Evolutionary conservation across 2,888 invertebrate species (phyloP).

Genomic region (Rhorus exstirpatorius): DNA sequence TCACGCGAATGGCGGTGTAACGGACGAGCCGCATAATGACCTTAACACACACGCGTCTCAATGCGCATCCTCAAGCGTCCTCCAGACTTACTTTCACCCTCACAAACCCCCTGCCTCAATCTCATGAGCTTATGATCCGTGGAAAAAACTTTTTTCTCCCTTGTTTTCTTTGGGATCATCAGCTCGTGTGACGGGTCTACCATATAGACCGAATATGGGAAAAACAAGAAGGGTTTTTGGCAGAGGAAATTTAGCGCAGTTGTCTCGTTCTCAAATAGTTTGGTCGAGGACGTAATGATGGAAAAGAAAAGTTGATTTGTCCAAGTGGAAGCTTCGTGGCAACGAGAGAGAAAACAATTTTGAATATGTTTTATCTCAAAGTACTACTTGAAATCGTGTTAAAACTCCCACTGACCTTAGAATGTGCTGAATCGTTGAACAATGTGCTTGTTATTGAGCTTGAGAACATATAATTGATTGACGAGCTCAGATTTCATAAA

Average conservation of each 20-base stretch:
- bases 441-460: no score
- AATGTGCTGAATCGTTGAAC: no score
- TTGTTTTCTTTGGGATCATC: slow-evolving; percentile 10
- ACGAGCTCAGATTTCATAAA: no score
- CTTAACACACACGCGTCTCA: slow-evolving; percentile 22
- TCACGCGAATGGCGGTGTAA: slow-evolving; percentile 3
- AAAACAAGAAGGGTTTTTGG: not conserved
- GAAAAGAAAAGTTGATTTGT: no score
- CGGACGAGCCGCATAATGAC: slow-evolving; percentile 49
- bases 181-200: not conserved
- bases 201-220: not conserved
- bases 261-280: no score
- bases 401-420: no score
- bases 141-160: slow-evolving; percentile 29
- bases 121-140: slow-evolving; percentile 12
- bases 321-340: no score
- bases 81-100: slow-evolving; percentile 29
- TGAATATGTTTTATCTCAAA: no score
- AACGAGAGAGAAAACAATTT: no score
- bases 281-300: no score
- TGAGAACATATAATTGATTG: no score
- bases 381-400: no score
- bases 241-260: not conserved
- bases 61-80: slow-evolving; percentile 1
- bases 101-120: slow-evolving; percentile 20